These are phyloP conservation scores for Carapus acus DNA, from an alignment of 2,797 vertebrate species.

Conservation along the genomic window DNA sequence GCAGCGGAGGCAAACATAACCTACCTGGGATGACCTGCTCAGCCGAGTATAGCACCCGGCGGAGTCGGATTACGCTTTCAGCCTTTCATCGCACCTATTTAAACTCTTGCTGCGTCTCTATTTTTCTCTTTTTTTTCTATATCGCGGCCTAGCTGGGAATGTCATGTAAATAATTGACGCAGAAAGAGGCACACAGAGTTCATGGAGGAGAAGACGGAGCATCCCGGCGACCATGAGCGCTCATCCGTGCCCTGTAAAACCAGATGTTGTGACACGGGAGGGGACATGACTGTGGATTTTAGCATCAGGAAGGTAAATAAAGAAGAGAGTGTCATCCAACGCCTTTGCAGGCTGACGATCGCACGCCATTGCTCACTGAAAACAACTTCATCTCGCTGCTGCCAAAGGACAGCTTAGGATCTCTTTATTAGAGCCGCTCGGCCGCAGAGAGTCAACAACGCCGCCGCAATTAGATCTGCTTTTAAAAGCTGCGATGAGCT, in stretches of 20 bases:
- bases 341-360: conserved; percentile 20
- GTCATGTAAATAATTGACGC: conserved; percentile 44
- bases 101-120: conserved; percentile 46
- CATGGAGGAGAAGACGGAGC: conserved; percentile 2
- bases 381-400: conserved; percentile 47
- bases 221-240: no score
- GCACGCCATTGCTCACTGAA: conserved; percentile 40
- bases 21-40: conserved; percentile 35
- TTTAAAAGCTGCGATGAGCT: conserved; percentile 50
- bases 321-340: conserved; percentile 17
- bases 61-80: conserved; percentile 53
- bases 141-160: conserved; percentile 38
- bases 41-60: conserved; percentile 48
- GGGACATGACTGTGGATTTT: no score
- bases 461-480: conserved; percentile 49
- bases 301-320: no score
- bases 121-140: no score
- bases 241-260: no score
- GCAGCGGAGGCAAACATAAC: conserved; percentile 32
- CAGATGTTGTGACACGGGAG: no score
- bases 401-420: conserved; percentile 56
- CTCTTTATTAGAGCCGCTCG: conserved; percentile 63
- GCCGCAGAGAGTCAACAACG: conserved; percentile 61
- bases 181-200: conserved; percentile 40
- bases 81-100: conserved; percentile 63